Percentiles rank a stretch among this genome's conserved stretches.
These are phyloP conservation scores for Naso thynnoides DNA, from an alignment of 2,797 vertebrate genomes.

Conservation along the genomic window DNA sequence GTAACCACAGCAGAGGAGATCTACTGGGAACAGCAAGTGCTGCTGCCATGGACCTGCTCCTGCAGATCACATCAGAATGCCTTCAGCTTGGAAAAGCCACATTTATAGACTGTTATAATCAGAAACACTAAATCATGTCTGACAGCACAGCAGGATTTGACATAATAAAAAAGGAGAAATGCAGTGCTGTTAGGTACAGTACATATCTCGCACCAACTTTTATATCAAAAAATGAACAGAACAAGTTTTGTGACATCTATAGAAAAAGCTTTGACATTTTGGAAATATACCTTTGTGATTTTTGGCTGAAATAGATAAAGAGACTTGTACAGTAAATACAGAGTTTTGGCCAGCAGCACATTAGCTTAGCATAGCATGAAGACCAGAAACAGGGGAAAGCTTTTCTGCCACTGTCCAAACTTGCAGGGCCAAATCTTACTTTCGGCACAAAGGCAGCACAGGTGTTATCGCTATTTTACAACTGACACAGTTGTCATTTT, in stretches of 20 bases:
- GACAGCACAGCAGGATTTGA: slow-evolving; percentile 14
- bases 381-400: background rate
- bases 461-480: too few species aligned
- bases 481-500: too few species aligned
- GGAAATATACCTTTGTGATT: background rate
- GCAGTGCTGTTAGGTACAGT: background rate
- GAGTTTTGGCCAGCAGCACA: background rate
- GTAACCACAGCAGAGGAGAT: slow-evolving; percentile 47
- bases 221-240: background rate
- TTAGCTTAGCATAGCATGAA: slow-evolving; percentile 3
- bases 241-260: background rate
- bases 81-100: slow-evolving; percentile 36
- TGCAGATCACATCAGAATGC: slow-evolving; percentile 38
- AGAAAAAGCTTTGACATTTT: background rate
- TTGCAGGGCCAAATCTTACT: too few species aligned
- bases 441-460: too few species aligned
- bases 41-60: slow-evolving; percentile 43
- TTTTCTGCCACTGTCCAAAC: background rate
- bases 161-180: slow-evolving; percentile 14
- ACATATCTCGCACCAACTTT: background rate
- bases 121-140: slow-evolving; percentile 43
- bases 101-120: slow-evolving; percentile 45
- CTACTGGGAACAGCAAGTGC: slow-evolving; percentile 35
- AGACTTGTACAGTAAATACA: background rate
- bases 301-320: background rate